Conservation (phyloP, 2,797 vertebrate genomes). For the Aeoliscus strigatus region DNA sequence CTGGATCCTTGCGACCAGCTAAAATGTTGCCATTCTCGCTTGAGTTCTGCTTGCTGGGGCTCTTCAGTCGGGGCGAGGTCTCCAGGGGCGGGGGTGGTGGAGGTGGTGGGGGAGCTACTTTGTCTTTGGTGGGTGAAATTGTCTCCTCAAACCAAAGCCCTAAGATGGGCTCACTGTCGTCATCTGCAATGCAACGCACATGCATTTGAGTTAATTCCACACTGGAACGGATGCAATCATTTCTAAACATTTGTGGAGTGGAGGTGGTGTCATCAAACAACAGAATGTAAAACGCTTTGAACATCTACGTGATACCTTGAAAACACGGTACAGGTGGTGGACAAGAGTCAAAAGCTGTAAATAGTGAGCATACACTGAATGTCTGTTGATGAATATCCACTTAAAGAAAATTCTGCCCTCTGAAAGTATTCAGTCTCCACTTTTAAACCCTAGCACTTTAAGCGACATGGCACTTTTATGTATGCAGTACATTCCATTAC, state of each 20-base stretch:
- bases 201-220: conserved; percentile 12
- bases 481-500: no score
- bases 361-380: conserved; percentile 29
- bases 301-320: conserved; percentile 43
- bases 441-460: conserved; percentile 1
- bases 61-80: conserved; percentile 90
- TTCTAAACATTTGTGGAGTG: conserved; percentile 14
- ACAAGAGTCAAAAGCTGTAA: conserved; percentile 39
- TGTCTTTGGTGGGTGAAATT: conserved; percentile 97
- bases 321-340: conserved; percentile 47
- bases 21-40: conserved; percentile 96
- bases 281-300: conserved; percentile 46
- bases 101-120: conserved; percentile 88
- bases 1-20: conserved; percentile 95
- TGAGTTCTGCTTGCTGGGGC: conserved; percentile 88
- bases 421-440: no score
- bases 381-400: conserved; percentile 44
- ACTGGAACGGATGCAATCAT: neutral
- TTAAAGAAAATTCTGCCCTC: no score
- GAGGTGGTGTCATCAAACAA: conserved; percentile 31
- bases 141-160: conserved; percentile 99
- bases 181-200: conserved; percentile 75
- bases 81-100: conserved; percentile 90
- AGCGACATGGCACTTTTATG: no score
- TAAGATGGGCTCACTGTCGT: conserved; percentile 98